Evolutionary conservation across 2,888 invertebrate species (phyloP), one percentile per base, ranked within the genome.

Genomic region (Pandemis heparana): DNA sequence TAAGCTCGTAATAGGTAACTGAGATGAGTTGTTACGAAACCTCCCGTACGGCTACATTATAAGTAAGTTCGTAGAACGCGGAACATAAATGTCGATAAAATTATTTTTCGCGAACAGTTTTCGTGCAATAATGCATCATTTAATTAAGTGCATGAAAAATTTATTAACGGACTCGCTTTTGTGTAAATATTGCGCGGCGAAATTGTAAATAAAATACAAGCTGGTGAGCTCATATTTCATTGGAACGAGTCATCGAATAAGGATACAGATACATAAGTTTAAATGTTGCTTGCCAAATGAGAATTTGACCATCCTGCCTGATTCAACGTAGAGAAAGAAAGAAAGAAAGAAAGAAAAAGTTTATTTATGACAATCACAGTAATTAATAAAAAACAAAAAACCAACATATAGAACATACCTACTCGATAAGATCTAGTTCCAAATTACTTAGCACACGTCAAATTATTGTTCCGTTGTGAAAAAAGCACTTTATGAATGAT

Each of bases 71-170:
- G n/a, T 32, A 8, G 18, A 23, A 18, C 39, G 62, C n/a, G 23
- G 8, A 62, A 46, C 12, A 12, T 39, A n/a, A 38, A 64, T 9
- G 64, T 18, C 70, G 53, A 56, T 43, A 53, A 16, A 23, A 59
- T 32, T 53, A 62, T 70, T 61, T 62, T 12, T 69, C 51, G 32
- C 39, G 10, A 14, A 59, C 18, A 18, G 41, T 23, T 56, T 56
- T 14, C 56, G 9, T 63, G 56, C 73, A 75, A 75, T 76, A 71
- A 74, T 71, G 65, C 73, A 76, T 75, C 56, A 76, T 77, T 77
- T 75, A 76, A 81, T 77, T 75, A 79, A 69, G 67, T 68, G 66
- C 56, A 23, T 63, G 70, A 74, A 75, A 12, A 77, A 77, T 76
- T 75, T 79, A 77, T 75, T 75, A 78, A 63, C 61, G 43, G 75